Percentiles rank a stretch among this genome's conserved stretches.
Conservation (phyloP, 2,113 vertebrate genomes). For the Corvus hawaiiensis region DNA sequence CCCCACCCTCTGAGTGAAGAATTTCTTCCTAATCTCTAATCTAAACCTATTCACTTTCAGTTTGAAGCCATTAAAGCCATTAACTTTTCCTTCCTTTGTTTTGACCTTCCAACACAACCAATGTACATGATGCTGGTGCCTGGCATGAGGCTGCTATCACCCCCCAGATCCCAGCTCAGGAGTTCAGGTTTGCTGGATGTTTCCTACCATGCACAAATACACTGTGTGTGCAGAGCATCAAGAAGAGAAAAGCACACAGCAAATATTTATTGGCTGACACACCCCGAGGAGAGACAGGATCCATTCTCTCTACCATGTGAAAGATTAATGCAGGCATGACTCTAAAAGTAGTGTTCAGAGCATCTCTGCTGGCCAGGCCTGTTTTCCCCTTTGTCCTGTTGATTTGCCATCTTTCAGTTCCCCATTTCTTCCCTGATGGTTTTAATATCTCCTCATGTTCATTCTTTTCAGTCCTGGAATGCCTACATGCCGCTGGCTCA, state of each 20-base stretch:
- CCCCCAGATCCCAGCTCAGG: neutral
- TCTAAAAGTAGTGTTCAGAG: neutral
- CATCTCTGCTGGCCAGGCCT: neutral
- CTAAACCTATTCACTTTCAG: neutral
- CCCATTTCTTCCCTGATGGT: accelerated
- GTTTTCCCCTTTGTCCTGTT: neutral
- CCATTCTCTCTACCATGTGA: accelerated
- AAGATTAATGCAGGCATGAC: neutral
- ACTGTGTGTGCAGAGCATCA: neutral
- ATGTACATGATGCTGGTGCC: neutral
- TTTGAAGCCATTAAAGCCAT: neutral
- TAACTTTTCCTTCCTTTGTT: neutral
- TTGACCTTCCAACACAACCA: neutral
- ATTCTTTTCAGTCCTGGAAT: neutral
- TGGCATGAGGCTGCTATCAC: neutral
- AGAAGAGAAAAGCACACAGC: neutral
- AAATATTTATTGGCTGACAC: neutral
- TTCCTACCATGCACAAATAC: neutral
- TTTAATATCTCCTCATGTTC: neutral
- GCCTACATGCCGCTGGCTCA: neutral
- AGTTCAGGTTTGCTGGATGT: neutral
- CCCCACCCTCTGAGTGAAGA: accelerated
- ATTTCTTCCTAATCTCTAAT: neutral
- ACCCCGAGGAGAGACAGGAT: neutral
- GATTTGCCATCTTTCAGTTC: neutral